Evolutionary conservation across 2,113 vertebrate genomes (phyloP), one percentile per base, ranked within the genome.

Genomic region (Albula glossodonta): DNA sequence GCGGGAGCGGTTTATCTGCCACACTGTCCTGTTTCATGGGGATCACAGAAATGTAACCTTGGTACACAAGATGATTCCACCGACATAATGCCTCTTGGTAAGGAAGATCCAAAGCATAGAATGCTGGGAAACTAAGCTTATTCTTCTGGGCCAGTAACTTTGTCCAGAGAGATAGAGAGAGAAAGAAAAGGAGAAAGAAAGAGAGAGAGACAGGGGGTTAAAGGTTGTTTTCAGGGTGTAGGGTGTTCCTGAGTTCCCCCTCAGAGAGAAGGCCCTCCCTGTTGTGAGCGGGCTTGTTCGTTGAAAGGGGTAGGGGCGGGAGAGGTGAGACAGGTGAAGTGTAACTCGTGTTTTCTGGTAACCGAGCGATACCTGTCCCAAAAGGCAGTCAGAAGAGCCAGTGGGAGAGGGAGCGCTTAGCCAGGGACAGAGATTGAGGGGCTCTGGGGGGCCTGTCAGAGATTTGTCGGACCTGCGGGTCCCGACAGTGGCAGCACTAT

Each of bases 401-500:
- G 52, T 17, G 15, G 12, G 50, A 78, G 53, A 41, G 51, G 3
- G 48, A 6, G 51, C 12, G 52, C 80, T 31, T 13, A 22, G 25
- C 86, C 81, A 83, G 78, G 49, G 57, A 83, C 52, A n/a, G 31
- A 91, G 90, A 91, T 88, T 90, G 90, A 91, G 90, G 87, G n/a
- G 82, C 87, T 85, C 84, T 86, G 88, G 86, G 91, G 90, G 92
- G 90, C 89, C 91, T 88, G 82, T 9, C 91, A 92, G 93, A 91
- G 89, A 84, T 87, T 87, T 83, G 1, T 60, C 89, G 90, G 92
- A 90, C 89, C 85, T 83, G 41, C 83, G 70, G 86, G 90, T 88
- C 86, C 83, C 74, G 88, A 95, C 92, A 95, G 91, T 90, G 85
- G 88, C 81, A 19, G 87, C 88, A 92, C 93, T 95, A 93, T 95